These are phyloP conservation scores for Machaerirhynchus nigripectus DNA, from an alignment of 2,113 vertebrate genomes.

Conservation along the genomic window DNA sequence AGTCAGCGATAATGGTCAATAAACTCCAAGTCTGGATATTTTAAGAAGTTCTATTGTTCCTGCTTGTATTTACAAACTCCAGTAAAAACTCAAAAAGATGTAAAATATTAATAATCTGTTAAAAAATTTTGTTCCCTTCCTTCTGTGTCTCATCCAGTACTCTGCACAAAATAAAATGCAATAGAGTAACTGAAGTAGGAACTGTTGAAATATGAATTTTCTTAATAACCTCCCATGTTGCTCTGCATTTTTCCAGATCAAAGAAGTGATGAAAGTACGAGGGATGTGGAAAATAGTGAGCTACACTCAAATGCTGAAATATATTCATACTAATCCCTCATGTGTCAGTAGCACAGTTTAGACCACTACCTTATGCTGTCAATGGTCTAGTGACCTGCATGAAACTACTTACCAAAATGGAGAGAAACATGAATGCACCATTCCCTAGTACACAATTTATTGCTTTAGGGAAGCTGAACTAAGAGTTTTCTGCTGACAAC, in stretches of 20 bases:
- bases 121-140: not conserved
- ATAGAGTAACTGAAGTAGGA: not conserved
- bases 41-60: not conserved
- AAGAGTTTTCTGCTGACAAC: not conserved
- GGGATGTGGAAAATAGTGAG: not conserved
- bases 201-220: not conserved
- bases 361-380: not conserved
- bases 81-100: not conserved
- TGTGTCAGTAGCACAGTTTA: not conserved
- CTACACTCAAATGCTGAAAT: not conserved
- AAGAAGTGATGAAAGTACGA: not conserved
- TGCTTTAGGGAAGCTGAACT: not conserved
- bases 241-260: not conserved
- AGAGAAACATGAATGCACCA: not conserved
- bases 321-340: not conserved
- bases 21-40: not conserved
- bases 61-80: not conserved
- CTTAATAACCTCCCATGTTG: not conserved
- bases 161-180: not conserved
- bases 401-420: not conserved
- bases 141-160: not conserved
- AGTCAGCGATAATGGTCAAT: not conserved
- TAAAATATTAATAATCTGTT: not conserved
- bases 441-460: not conserved
- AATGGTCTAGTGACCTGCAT: not conserved